Conservation (phyloP, 1,140 invertebrate species). For the Pollicipes pollicipes region DNA sequence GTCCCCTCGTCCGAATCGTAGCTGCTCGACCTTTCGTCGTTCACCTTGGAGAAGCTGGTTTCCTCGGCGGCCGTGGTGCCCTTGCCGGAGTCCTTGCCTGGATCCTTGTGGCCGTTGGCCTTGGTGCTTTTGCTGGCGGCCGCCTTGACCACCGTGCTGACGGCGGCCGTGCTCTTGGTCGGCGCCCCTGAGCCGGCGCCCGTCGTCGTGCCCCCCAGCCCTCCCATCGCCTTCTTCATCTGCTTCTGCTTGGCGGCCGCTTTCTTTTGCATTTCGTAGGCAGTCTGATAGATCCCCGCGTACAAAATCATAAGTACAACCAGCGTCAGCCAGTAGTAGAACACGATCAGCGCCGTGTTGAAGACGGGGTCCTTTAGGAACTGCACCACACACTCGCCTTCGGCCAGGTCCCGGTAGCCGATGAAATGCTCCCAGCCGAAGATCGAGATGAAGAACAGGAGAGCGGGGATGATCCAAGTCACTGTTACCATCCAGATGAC, state of each 20-base stretch:
- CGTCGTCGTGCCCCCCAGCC: conserved; percentile 19
- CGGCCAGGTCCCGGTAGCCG: conserved; percentile 66
- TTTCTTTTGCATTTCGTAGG: conserved; percentile 94
- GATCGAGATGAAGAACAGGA: conserved; percentile 95
- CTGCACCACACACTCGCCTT: conserved; percentile 87
- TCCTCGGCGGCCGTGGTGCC: conserved; percentile 8
- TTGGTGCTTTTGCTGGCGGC: neutral
- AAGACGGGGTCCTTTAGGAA: conserved; percentile 96
- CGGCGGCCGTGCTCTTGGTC: neutral
- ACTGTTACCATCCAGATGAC: conserved; percentile 68
- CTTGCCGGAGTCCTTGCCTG: neutral
- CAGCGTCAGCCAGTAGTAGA: conserved; percentile 93
- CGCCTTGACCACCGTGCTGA: neutral
- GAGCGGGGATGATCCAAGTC: conserved; percentile 92
- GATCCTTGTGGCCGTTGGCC: neutral
- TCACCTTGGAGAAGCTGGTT: conserved; percentile 21
- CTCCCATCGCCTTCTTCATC: conserved; percentile 74
- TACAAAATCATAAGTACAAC: conserved; percentile 87
- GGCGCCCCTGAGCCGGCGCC: neutral
- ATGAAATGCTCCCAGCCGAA: conserved; percentile 86
- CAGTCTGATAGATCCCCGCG: conserved; percentile 93
- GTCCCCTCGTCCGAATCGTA: conserved; percentile 14
- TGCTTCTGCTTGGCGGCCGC: conserved; percentile 85
- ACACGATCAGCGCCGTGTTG: conserved; percentile 91
- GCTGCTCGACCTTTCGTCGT: conserved; percentile 23